Conservation (phyloP, 2,113 vertebrate species). For the Podocnemis expansa region DNA sequence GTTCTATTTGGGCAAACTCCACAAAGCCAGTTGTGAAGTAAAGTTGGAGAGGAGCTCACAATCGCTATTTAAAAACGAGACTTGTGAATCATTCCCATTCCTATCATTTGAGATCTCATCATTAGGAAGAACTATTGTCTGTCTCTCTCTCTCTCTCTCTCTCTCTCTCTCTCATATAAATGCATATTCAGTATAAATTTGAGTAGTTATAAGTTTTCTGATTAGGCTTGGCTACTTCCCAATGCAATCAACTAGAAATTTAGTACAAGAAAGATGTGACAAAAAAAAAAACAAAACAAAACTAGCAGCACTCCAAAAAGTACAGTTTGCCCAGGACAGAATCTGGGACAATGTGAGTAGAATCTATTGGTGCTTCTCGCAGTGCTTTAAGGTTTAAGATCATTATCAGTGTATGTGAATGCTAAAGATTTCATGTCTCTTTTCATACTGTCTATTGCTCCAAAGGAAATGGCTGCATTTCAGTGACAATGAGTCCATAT, state of each 20-base stretch:
- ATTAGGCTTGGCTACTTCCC: constrained; percentile 14
- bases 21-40: constrained; percentile 44
- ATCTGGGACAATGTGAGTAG: neutral
- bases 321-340: neutral
- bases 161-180: neutral
- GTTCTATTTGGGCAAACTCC: constrained; percentile 40
- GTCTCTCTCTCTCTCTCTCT: neutral
- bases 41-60: constrained; percentile 43
- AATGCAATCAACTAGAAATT: neutral
- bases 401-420: neutral
- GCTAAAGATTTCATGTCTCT: rapidly evolving
- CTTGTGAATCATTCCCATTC: constrained; percentile 40
- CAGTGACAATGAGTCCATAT: neutral
- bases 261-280: constrained; percentile 39
- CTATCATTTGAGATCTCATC: constrained; percentile 34
- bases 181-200: constrained; percentile 16
- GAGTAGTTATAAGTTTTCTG: constrained; percentile 48
- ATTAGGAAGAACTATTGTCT: constrained; percentile 47
- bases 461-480: neutral
- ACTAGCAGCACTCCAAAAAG: constrained; percentile 39
- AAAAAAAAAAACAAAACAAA: too few relatives aligned
- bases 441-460: neutral
- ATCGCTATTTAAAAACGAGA: constrained; percentile 14
- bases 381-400: too few relatives aligned
- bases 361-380: neutral